Percentiles rank a stretch among this genome's conserved stretches.
phyloP scores from a whole-genome alignment of 1,140 invertebrate genomes.

The Drosophila repleta region DNA sequence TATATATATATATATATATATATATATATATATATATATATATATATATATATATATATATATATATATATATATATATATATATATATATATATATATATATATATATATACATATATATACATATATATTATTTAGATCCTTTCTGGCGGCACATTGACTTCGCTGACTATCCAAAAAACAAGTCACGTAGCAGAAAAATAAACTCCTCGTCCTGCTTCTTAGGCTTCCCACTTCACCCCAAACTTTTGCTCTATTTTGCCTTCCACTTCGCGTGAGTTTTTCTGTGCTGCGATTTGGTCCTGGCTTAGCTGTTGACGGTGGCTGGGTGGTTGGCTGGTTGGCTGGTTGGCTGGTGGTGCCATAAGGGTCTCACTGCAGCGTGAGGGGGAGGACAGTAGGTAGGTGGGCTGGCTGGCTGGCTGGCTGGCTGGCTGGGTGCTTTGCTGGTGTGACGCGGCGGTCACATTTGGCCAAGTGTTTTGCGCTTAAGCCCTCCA shows the following conservation, averaged over 20 bases:
- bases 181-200: constrained; percentile 70
- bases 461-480: constrained; percentile 81
- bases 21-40: constrained; percentile 36
- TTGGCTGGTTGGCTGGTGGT: constrained; percentile 7
- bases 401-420: neutral
- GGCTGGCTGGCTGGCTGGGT: neutral
- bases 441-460: constrained; percentile 22
- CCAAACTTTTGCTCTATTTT: constrained; percentile 66
- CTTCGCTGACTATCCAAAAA: constrained; percentile 59
- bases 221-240: neutral
- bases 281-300: constrained; percentile 57
- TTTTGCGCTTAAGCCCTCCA: constrained; percentile 78
- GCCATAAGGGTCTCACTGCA: constrained; percentile 15
- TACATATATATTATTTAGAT: constrained; percentile 24
- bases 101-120: constrained; percentile 9
- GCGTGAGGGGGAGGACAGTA: neutral
- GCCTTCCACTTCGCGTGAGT: neutral
- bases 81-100: no score
- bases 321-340: constrained; percentile 18
- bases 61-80: constrained; percentile 33
- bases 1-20: constrained; percentile 36
- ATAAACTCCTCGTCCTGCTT: constrained; percentile 52
- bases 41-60: constrained; percentile 34
- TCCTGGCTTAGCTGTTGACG: constrained; percentile 49
- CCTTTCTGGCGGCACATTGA: constrained; percentile 50